Base-by-base conservation (phyloP, 2,113 vertebrate species). In the Stigmatopora nigra region DNA sequence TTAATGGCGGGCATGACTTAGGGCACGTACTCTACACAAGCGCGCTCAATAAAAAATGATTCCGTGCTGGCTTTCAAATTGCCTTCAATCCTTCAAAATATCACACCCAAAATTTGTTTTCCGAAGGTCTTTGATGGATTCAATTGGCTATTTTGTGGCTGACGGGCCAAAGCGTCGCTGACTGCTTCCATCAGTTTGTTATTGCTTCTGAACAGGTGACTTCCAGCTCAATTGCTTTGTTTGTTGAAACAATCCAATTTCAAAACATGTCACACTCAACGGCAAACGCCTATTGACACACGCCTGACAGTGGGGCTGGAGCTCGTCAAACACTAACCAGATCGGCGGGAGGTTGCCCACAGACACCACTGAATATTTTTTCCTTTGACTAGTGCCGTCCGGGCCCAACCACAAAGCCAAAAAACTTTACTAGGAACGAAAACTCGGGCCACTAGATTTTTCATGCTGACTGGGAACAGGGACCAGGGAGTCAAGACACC, bases 251-350 rank as follows among this genome's bases (percentile, higher is more conserved):
- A 14, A 58, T 56, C 69, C 49, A 0, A 65, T 84, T 72, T 67
- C 16, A 47, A 83, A 81, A 55, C 75, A 69, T 62, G 77, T 82
- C 82, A 84, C 78, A 72, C 65, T 22, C 67, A 25, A 57, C 44
- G 47, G 47, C n/a, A 64, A 48, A 16, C 1, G 62, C 52, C 46
- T 69, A 68, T 78, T 72, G 53, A 56, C 62, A 38, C 46, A 46
- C 59, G 22, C 36, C 56, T 61, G 36, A 19, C 58, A 35, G 19
- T 20, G 1, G 1, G 57, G 62, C 65, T 31, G 35, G 3, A 2
- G 45, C 60, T 71, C 51, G 48, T 71, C 59, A 66, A 22, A 25
- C 46, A 22, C 49, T 53, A 22, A 69, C 55, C 44, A 4, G 12
- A 16, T 14, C 14, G 5, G 53, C 6, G 22, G 14, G 53, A 14